Conservation (phyloP, 53 echinoderm and acorn worm species). For the Actinopyga echinites region DNA sequence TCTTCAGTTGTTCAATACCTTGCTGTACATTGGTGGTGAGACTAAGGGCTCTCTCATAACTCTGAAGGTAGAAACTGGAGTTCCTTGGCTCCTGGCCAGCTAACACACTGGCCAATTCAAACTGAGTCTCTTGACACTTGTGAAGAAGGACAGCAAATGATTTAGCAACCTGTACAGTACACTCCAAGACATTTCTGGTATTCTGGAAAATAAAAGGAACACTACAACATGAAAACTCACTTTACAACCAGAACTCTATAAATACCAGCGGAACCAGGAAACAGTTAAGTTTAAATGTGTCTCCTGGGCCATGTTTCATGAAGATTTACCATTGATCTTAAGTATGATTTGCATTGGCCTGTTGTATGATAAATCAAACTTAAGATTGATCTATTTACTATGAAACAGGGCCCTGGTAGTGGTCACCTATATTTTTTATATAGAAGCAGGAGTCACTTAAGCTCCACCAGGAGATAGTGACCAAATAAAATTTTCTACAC, state of each 20-base stretch:
- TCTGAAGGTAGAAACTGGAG: conserved; percentile 58
- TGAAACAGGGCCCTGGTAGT: no score
- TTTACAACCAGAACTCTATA: neutral
- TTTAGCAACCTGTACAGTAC: conserved; percentile 56
- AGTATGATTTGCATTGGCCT: no score
- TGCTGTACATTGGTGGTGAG: conserved; percentile 54
- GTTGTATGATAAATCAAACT: no score
- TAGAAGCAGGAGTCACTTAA: no score
- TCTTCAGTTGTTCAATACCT: neutral
- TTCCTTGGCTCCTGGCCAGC: conserved; percentile 60
- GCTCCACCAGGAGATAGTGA: no score
- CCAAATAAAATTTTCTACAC: no score
- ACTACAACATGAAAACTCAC: neutral
- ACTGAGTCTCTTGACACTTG: conserved; percentile 91
- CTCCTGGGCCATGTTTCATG: no score
- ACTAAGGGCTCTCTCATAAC: conserved; percentile 74
- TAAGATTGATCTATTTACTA: no score
- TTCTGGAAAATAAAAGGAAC: conserved; percentile 36
- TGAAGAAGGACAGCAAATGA: conserved; percentile 77
- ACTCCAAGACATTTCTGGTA: conserved; percentile 58
- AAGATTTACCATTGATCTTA: no score
- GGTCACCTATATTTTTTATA: no score
- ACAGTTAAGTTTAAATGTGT: no score
- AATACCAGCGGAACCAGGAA: no score
- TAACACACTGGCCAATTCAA: conserved; percentile 80